Evolutionary conservation across 2,888 invertebrate genomes (phyloP).

Genomic region (Leucophenga maculata): DNA sequence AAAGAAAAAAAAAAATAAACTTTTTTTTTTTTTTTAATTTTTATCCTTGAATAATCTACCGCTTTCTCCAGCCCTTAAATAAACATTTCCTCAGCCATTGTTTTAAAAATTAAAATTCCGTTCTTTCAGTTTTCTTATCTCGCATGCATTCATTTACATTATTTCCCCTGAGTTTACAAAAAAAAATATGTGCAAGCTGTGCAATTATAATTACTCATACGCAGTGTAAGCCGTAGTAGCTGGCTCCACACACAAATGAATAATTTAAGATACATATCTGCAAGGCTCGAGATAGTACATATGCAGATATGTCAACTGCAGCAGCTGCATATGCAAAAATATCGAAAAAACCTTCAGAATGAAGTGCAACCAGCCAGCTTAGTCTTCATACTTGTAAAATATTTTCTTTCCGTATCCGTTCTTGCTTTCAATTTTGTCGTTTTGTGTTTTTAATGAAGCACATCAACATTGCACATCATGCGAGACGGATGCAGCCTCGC

Average conservation of each 20-base stretch:
- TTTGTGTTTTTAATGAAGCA: slow-evolving; percentile 5
- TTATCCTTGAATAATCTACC: too few relatives aligned
- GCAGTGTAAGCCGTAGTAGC: slow-evolving; percentile 39
- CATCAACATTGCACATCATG: neutral
- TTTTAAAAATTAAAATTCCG: neutral
- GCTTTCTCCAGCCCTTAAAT: too few relatives aligned
- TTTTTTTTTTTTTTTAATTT: too few relatives aligned
- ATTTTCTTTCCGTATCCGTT: neutral
- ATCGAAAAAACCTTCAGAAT: neutral
- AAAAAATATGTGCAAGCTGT: slow-evolving; percentile 17
- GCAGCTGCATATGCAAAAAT: neutral
- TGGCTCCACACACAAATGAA: slow-evolving; percentile 34
- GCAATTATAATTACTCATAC: slow-evolving; percentile 58
- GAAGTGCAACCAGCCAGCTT: neutral
- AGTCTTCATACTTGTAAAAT: neutral
- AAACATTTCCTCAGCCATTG: too few relatives aligned
- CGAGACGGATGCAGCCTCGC: neutral
- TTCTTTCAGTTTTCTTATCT: neutral
- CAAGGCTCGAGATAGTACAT: neutral
- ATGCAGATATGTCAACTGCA: neutral
- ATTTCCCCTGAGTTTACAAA: slow-evolving; percentile 25
- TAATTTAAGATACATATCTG: slow-evolving; percentile 40
- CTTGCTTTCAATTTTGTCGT: neutral
- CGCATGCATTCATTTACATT: neutral
- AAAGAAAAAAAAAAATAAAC: too few relatives aligned